Base-by-base conservation (phyloP, 2,113 vertebrate genomes). In the Peromyscus maniculatus region DNA sequence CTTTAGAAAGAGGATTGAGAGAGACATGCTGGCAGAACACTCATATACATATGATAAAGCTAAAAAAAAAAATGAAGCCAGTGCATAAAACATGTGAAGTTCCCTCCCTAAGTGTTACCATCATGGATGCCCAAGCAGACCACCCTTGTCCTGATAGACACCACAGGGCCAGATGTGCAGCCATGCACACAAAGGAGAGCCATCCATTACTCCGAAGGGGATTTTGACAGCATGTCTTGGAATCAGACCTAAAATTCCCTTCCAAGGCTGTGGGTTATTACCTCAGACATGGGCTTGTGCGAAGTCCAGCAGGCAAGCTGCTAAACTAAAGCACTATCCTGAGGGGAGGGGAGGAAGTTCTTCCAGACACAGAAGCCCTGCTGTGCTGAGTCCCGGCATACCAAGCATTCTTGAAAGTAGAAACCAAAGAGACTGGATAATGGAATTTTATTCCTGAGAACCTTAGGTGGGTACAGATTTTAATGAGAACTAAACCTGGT, bases 401-500 rank as follows among this genome's bases (percentile, higher is more conserved):
- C 69, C 11, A 67, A 84, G 69, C 39, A 36, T n/a, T 78, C 69
- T 92, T 91, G 83, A 82, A 93, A 96, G 66, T 13, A 79, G 62
- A 93, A 82, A 77, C 24, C 43, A 82, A 89, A 94, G 67, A 31
- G 66, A 96, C 75, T 55, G 33, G 55, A 43, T 94, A 62, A 67
- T 91, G 87, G 59, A 39, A 86, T 92, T 91, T 74, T 87, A 86
- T 95, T 93, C 87, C 78, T 86, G 19, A 39, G 71, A 92, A 89
- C 71, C 86, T 91, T 77, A 75, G 88, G 55, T 92, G 57, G 43
- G 64, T 77, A 10, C 66, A 26, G 64, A 72, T 82, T 72, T 72
- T 80, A 88, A 91, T 88, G 93, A 75, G 83, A 95, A 96, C 78
- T 64, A 91, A 89, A 57, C 89, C 71, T 39, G 21, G 71, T 78